Percentiles rank a stretch among this genome's conserved stretches.
Conservation (phyloP, 1,140 invertebrate species). For the Apis mellifera region Amel_HAv3.1 CM009935.2:13550501-13551000, state of each 20-base stretch:
- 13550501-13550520: slow-evolving; percentile 29
- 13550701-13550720: no score
- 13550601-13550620: slow-evolving; percentile 55
- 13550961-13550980: slow-evolving; percentile 20
- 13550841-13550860: not conserved
- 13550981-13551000: slow-evolving; percentile 61
- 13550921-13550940: slow-evolving; percentile 3
- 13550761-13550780: slow-evolving; percentile 26
- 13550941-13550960: not conserved
- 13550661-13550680: no score
- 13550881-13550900: slow-evolving; percentile 24
- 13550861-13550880: not conserved
- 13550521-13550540: slow-evolving; percentile 64
- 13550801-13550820: slow-evolving; percentile 46
- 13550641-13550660: no score
- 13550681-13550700: no score
- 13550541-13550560: slow-evolving; percentile 11
- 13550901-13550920: not conserved
- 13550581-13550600: slow-evolving; percentile 47
- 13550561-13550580: slow-evolving; percentile 55
- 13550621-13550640: slow-evolving; percentile 55
- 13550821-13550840: slow-evolving; percentile 51
- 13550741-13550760: no score
- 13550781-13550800: slow-evolving; percentile 38
- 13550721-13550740: no score